Evolutionary conservation across 2,113 vertebrate genomes (phyloP).

Genomic region (Malurus melanocephalus): DNA sequence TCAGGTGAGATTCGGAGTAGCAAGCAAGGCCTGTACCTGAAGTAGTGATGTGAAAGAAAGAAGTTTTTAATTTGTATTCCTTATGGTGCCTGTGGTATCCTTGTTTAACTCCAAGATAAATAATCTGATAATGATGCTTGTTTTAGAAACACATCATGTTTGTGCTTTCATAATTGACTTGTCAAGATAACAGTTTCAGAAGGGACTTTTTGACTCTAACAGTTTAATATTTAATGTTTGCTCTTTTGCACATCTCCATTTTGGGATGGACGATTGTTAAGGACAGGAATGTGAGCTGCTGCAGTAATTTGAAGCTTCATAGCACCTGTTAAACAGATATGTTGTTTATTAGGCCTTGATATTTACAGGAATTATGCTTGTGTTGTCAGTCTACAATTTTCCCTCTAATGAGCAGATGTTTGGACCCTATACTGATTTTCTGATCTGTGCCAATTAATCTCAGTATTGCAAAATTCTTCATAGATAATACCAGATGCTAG

Average conservation of each 20-base stretch:
- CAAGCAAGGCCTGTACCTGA: conserved; percentile 13
- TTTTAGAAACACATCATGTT: neutral
- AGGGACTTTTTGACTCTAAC: neutral
- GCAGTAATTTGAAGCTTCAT: neutral
- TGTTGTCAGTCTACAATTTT: neutral
- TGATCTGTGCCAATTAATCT: neutral
- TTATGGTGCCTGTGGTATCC: neutral
- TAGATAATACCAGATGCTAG: neutral
- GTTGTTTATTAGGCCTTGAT: neutral
- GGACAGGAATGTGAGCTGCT: neutral
- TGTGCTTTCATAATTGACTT: neutral
- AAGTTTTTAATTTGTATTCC: conserved; percentile 7
- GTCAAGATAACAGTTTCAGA: neutral
- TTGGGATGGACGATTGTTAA: neutral
- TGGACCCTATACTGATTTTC: neutral
- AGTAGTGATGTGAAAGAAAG: neutral
- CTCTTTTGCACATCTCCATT: neutral
- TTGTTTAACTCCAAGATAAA: conserved; percentile 5
- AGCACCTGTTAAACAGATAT: neutral
- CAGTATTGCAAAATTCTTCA: neutral
- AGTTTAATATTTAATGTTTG: neutral
- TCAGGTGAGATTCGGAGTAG: neutral
- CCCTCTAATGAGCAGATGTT: neutral
- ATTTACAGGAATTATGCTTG: neutral
- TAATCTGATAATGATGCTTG: neutral